Evolutionary conservation across 2,113 vertebrate species (phyloP).

Genomic region (Leucopsar rothschildi): DNA sequence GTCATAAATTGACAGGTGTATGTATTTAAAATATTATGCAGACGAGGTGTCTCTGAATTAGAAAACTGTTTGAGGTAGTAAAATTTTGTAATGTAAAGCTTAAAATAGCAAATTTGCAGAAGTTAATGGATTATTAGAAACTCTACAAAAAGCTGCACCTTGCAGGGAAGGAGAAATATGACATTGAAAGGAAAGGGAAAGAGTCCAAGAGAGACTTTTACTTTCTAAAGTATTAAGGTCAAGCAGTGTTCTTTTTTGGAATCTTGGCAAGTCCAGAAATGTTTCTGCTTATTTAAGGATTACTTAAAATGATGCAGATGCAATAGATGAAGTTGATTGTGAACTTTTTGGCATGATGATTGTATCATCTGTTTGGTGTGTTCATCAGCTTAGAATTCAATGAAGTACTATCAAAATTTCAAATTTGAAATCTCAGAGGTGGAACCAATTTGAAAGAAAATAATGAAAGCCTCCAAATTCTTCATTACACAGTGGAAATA

Average conservation of each 20-base stretch:
- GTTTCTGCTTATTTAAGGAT: background rate
- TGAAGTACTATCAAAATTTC: background rate
- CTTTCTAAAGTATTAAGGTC: background rate
- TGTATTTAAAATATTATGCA: background rate
- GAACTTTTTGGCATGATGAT: background rate
- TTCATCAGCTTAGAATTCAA: background rate
- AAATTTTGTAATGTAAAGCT: background rate
- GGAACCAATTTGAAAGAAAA: slow-evolving; percentile 18
- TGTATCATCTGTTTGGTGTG: background rate
- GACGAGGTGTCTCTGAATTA: background rate
- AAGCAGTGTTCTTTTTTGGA: background rate
- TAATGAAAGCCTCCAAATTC: slow-evolving; percentile 3
- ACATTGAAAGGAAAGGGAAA: background rate
- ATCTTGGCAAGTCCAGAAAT: background rate
- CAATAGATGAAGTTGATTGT: background rate
- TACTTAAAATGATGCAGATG: background rate
- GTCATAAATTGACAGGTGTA: background rate
- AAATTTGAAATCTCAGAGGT: background rate
- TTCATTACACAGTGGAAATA: background rate
- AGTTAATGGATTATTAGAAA: background rate
- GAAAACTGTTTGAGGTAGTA: background rate
- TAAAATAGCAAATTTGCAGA: background rate
- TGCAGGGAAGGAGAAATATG: background rate
- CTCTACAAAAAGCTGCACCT: background rate
- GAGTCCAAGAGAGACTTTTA: background rate